Percentiles rank a stretch among this genome's conserved stretches.
Evolutionary conservation across 2,113 vertebrate genomes (phyloP).

Genomic region (Panthera tigris): DNA sequence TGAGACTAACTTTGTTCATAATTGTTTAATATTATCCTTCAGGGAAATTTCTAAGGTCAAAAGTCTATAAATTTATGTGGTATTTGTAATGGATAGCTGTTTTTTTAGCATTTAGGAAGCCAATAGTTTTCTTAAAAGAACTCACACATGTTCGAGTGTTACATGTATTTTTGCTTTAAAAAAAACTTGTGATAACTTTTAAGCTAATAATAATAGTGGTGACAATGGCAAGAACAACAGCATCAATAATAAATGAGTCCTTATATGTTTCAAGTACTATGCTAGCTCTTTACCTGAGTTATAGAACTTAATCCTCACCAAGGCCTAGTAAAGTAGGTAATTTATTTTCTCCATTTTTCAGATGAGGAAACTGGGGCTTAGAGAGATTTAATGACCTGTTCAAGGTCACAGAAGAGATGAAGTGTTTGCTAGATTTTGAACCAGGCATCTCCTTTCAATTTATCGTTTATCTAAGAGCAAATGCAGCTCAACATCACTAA

Average conservation of each 20-base stretch:
- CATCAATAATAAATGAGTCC: not conserved
- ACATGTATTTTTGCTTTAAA: not conserved
- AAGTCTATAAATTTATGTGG: not conserved
- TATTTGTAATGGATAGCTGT: not conserved
- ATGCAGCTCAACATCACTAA: not conserved
- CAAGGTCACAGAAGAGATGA: not conserved
- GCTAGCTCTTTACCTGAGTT: not conserved
- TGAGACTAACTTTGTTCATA: not conserved
- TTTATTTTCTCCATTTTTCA: not conserved
- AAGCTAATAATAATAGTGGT: not conserved
- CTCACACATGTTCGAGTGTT: not conserved
- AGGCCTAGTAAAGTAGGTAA: not conserved
- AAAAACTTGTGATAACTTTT: not conserved
- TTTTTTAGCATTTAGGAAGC: not conserved
- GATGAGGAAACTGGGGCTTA: not conserved
- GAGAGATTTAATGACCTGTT: not conserved
- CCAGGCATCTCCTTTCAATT: not conserved
- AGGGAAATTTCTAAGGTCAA: not conserved
- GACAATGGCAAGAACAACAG: not conserved
- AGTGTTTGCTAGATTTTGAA: not conserved
- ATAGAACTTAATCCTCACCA: not conserved
- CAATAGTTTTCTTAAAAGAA: not conserved
- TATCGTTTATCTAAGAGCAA: not conserved
- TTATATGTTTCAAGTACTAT: not conserved
- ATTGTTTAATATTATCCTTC: not conserved